Evolutionary conservation across 2,888 invertebrate species (phyloP).

Genomic region (Ypsolopha scabrella): DNA sequence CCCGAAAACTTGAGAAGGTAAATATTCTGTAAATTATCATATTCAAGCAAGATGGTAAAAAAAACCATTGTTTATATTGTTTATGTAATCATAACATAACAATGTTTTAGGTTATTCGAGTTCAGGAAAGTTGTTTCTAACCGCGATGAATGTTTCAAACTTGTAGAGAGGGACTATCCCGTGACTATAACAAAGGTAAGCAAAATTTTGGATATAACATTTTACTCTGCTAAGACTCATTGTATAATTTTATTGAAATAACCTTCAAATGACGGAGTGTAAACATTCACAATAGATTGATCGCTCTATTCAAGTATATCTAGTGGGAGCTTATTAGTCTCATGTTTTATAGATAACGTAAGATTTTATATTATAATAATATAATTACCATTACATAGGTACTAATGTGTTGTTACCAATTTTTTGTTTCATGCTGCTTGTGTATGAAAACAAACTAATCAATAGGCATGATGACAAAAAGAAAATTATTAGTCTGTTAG

Average conservation of each 20-base stretch:
- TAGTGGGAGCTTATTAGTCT: too few species aligned
- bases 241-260: not conserved
- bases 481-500: too few species aligned
- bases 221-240: not conserved
- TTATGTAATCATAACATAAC: conserved; percentile 8
- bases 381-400: too few species aligned
- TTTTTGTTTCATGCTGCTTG: too few species aligned
- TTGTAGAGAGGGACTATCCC: conserved; percentile 86
- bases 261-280: not conserved
- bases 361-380: not conserved
- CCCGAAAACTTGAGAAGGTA: conserved; percentile 91
- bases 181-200: conserved; percentile 87
- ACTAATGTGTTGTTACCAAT: too few species aligned
- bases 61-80: conserved; percentile 4
- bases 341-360: not conserved
- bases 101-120: conserved; percentile 84
- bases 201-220: not conserved
- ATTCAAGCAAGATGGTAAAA: not conserved
- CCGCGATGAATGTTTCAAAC: conserved; percentile 83
- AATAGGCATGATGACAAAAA: too few species aligned
- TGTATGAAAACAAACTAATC: too few species aligned
- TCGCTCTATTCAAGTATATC: too few species aligned
- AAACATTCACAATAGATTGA: not conserved
- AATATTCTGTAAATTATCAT: conserved; percentile 5
- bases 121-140: conserved; percentile 90